Evolutionary conservation across 2,113 vertebrate genomes (phyloP), one percentile per base, ranked within the genome.

Genomic region (Camelus dromedarius): DNA sequence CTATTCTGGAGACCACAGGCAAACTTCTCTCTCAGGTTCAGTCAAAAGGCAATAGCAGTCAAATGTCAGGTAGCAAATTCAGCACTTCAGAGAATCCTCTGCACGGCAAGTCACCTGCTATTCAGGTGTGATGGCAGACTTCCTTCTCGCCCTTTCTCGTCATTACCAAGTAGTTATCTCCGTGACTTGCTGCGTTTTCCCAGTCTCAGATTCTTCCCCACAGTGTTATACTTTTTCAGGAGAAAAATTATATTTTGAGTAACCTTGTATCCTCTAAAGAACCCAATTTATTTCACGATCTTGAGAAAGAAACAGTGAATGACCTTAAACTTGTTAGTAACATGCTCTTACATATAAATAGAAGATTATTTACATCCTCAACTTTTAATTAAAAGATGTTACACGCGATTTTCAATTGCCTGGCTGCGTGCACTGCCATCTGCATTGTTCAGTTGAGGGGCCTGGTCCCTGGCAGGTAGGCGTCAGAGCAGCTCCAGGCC

Each of bases 181-280:
- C 87, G 88, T 93, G 24, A 80, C 42, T 6, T 6, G 66, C 15
- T 72, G 84, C 42, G 30, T 97, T 98, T 98, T 97, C 97, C 95
- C 96, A 96, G 93, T 81, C 58, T 26, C 46, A 30, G 30, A 22
- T n/a, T 54, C 70, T 46, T 13, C 67, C 48, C 67, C 75, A 56
- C 30, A 87, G 13, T 56, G 24, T 64, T 58, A 79, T 14, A n/a
- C 46, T 92, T 96, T 98, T 94, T 98, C 95, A 96, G 81, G 86
- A 95, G 67, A 97, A 97, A 73, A 93, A 0, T 0, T 90, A 32
- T 24, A 32, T 72, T 95, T 96, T 90, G 48, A 92, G 18, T 50
- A 77, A 90, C 72, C 24, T 11, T 73, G 10, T 77, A 38, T 81
- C 75, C 46, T 54, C 64, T 80, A 20, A 75, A 92, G 50, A 95